Evolutionary conservation across 2,888 invertebrate genomes (phyloP), one percentile per base, ranked within the genome.

Genomic region (Cataglyphis cursor): DNA sequence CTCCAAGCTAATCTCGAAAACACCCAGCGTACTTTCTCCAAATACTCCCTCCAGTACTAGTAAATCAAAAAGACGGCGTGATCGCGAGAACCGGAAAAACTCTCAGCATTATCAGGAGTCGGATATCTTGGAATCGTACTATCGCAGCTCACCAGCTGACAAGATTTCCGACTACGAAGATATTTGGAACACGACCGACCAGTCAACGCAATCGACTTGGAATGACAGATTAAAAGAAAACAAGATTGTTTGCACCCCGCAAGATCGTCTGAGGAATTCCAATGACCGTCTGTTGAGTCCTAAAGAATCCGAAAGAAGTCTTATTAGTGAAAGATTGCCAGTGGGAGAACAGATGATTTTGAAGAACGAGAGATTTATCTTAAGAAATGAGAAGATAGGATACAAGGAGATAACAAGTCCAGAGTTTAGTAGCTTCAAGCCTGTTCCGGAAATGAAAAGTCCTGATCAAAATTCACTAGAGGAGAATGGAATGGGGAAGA

Each of bases 141-240:
- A 97, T 93, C 96, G 97, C 91, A 98, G 98, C 95, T 97, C 97
- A 1, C 96, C 99, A 48, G 97, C 98, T 86, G 99, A 99, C 94
- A 99, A 99, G 95, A 97, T 98, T 65, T 98, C 98, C 91, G 99
- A 99, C 95, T 99, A 99, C 93, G 99, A 99, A 95, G 99, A 99
- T 94, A 97, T 99, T 90, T 99, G 99, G 99, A 95, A 95, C 76
- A 93, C 95, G 15, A 95, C 94, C n/a, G 95, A 95, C 44, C 94
- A 94, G 62, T 94, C 94, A 64, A 95, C 94, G 78, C 93, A 92
- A 12, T 93, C 94, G 2, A 94, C 93, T 15, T 94, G 94, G 94
- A 93, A 93, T 80, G 94, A 94, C 5, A 93, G 92, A 3, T 78
- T 72, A 12, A 72, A 72, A 8, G 48, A 80, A 35, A 85, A 89